A percentile compares a stretch with the other conserved stretches of the same genome.
Conservation (phyloP, 2,888 invertebrate species). For the Oxystoma pomonae region DNA sequence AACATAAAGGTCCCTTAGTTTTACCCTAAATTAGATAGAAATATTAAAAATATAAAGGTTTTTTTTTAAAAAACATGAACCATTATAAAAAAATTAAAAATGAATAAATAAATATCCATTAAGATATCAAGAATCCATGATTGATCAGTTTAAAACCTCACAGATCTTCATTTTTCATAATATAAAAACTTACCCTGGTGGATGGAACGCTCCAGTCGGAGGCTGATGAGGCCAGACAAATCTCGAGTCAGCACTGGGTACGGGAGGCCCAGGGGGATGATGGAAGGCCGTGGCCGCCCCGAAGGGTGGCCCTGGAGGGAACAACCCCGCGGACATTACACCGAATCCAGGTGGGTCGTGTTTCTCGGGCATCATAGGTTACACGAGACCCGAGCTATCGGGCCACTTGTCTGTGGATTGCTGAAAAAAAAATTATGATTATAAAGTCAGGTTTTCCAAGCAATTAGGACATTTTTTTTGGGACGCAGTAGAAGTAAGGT, state of each 20-base stretch:
- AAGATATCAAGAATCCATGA: no score
- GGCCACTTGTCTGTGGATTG: background rate
- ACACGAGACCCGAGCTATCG: background rate
- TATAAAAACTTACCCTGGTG: conserved; percentile 1
- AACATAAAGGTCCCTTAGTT: no score
- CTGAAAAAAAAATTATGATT: background rate
- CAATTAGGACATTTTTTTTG: no score
- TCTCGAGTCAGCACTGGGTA: background rate
- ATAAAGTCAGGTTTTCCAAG: no score
- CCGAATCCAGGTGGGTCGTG: background rate
- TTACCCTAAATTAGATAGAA: no score
- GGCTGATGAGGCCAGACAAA: background rate
- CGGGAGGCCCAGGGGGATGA: background rate
- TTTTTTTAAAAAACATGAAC: no score
- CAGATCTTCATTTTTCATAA: no score
- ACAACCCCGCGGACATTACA: background rate
- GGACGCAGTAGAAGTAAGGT: no score
- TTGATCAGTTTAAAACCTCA: no score
- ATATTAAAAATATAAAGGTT: no score
- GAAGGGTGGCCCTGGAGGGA: background rate
- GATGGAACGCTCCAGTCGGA: conserved; percentile 1
- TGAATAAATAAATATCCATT: no score
- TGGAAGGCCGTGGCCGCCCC: background rate
- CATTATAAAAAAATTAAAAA: no score
- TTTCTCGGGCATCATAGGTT: background rate